A percentile compares a stretch with the other conserved stretches of the same genome.
These are phyloP conservation scores for Ptyas mucosa DNA, from an alignment of 2,113 vertebrate species.

Conservation along the genomic window DNA sequence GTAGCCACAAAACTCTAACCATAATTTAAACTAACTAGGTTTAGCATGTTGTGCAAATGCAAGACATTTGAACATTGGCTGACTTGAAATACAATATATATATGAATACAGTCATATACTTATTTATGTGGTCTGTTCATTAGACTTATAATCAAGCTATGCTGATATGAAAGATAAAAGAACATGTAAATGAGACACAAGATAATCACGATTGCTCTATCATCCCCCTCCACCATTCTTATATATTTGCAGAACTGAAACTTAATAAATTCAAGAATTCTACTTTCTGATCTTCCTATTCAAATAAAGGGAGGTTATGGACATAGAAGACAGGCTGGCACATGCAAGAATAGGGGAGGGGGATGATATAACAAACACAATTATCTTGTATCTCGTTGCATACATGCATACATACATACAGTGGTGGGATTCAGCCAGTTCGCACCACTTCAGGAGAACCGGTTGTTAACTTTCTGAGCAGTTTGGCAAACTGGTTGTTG, in stretches of 20 bases:
- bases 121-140: not conserved
- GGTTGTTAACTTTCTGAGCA: too few relatives aligned
- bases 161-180: not conserved
- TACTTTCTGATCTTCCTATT: too few relatives aligned
- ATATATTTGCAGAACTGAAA: not conserved
- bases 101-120: not conserved
- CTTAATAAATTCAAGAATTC: too few relatives aligned
- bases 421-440: too few relatives aligned
- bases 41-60: not conserved
- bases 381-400: too few relatives aligned
- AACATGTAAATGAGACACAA: not conserved
- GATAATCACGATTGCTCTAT: not conserved
- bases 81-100: not conserved
- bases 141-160: not conserved
- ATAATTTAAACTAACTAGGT: not conserved
- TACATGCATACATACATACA: too few relatives aligned
- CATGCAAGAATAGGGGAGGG: too few relatives aligned
- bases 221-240: not conserved
- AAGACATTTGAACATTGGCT: not conserved
- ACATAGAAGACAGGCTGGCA: too few relatives aligned
- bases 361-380: too few relatives aligned
- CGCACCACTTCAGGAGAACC: too few relatives aligned
- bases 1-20: not conserved
- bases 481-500: too few relatives aligned
- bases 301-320: too few relatives aligned